phyloP scores from a whole-genome alignment of 1,140 invertebrate species.

The Eubasilissa regina region DNA sequence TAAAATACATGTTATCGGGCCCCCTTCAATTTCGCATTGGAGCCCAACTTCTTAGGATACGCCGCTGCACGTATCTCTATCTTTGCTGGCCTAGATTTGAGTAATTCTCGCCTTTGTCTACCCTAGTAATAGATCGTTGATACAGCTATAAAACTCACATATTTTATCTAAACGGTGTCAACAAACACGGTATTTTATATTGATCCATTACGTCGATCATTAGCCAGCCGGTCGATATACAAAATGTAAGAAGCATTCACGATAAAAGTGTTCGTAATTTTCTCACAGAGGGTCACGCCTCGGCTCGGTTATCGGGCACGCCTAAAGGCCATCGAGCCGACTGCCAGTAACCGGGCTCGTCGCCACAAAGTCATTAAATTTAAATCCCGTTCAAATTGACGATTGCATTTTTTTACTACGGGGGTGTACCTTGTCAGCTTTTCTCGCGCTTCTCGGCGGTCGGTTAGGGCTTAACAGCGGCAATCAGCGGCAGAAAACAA shows the following conservation, averaged over 20 bases:
- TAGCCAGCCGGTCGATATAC: constrained; percentile 21
- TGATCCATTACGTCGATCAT: constrained; percentile 18
- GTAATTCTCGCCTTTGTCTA: too few relatives aligned
- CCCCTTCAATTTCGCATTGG: too few relatives aligned
- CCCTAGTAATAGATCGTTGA: too few relatives aligned
- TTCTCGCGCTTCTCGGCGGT: background rate
- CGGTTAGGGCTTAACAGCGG: constrained; percentile 34
- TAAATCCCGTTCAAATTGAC: background rate
- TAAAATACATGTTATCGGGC: too few relatives aligned
- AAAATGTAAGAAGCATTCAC: constrained; percentile 1
- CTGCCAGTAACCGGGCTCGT: background rate
- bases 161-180: too few relatives aligned
- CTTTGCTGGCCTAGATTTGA: too few relatives aligned
- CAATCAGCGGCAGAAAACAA: constrained; percentile 54
- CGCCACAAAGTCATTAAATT: too few relatives aligned
- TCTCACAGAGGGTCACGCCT: constrained; percentile 35
- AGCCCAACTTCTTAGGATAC: too few relatives aligned
- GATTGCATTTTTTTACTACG: background rate
- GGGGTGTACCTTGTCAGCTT: background rate
- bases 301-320: constrained; percentile 3
- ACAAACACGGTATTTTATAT: background rate
- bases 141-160: too few relatives aligned
- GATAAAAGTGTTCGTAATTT: constrained; percentile 34
- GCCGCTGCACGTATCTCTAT: too few relatives aligned
- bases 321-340: constrained; percentile 3